These are phyloP conservation scores for Drosophila repletoides DNA, from an alignment of 1,140 invertebrate genomes.

Conservation along the genomic window DNA sequence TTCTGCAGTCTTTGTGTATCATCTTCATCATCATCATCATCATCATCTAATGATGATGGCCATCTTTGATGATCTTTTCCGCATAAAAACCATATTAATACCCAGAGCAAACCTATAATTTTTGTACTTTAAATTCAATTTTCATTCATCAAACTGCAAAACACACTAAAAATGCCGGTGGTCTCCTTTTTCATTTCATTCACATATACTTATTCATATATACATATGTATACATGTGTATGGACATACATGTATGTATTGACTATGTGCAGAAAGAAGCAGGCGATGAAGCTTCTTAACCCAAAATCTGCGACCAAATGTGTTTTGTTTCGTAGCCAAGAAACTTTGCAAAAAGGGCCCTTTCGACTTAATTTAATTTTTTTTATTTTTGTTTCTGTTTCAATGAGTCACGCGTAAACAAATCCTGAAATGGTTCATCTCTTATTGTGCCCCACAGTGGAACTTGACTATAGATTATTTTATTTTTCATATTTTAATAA, in stretches of 20 bases:
- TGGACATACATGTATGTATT: neutral
- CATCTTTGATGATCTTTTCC: constrained; percentile 42
- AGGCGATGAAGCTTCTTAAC: constrained; percentile 25
- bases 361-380: constrained; percentile 24
- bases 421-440: constrained; percentile 48
- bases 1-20: constrained; percentile 20
- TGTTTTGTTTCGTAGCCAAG: constrained; percentile 23
- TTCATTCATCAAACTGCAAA: constrained; percentile 73
- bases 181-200: constrained; percentile 48
- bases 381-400: constrained; percentile 34
- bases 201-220: no score
- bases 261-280: constrained; percentile 27
- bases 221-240: no score
- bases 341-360: constrained; percentile 18
- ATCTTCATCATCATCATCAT: constrained; percentile 8
- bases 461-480: neutral
- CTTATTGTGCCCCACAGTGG: constrained; percentile 29
- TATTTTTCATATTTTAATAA: neutral
- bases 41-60: constrained; percentile 55
- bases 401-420: constrained; percentile 54
- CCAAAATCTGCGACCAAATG: constrained; percentile 23
- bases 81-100: constrained; percentile 67
- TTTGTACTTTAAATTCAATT: constrained; percentile 76
- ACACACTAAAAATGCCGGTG: constrained; percentile 57
- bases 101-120: constrained; percentile 69